Percentiles rank a stretch among this genome's conserved stretches.
These are phyloP conservation scores for Microchirus variegatus DNA, from an alignment of 2,797 vertebrate species.

Conservation along the genomic window DNA sequence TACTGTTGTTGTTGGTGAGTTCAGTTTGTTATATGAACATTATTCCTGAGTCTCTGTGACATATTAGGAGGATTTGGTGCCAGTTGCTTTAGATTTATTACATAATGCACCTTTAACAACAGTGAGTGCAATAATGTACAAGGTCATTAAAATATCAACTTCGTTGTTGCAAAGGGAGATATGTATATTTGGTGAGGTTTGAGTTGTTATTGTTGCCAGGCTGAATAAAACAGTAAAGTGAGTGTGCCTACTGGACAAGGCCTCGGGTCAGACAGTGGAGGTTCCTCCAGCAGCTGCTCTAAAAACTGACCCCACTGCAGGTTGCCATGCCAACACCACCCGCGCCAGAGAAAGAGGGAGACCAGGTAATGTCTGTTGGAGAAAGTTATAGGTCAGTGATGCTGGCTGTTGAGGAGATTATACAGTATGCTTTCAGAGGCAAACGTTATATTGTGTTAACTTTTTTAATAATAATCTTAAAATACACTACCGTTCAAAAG, in stretches of 20 bases:
- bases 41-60: no score
- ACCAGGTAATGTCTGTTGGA: conserved; percentile 1
- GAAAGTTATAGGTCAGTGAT: conserved; percentile 38
- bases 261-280: conserved; percentile 37
- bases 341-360: conserved; percentile 11
- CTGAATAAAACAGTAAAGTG: conserved; percentile 51
- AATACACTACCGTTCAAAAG: no score
- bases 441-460: no score
- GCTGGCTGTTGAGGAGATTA: no score
- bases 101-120: no score
- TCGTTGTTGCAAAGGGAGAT: background rate
- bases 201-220: conserved; percentile 55
- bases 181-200: background rate
- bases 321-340: conserved; percentile 50
- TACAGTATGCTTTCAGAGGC: no score
- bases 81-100: no score
- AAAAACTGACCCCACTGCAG: conserved; percentile 77
- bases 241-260: conserved; percentile 57
- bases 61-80: no score
- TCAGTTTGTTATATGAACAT: no score
- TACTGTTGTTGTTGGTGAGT: no score
- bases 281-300: conserved; percentile 10
- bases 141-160: no score
- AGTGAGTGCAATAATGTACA: no score
- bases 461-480: background rate